Evolutionary conservation across 2,113 vertebrate species (phyloP).

Genomic region (Clinocottus analis): DNA sequence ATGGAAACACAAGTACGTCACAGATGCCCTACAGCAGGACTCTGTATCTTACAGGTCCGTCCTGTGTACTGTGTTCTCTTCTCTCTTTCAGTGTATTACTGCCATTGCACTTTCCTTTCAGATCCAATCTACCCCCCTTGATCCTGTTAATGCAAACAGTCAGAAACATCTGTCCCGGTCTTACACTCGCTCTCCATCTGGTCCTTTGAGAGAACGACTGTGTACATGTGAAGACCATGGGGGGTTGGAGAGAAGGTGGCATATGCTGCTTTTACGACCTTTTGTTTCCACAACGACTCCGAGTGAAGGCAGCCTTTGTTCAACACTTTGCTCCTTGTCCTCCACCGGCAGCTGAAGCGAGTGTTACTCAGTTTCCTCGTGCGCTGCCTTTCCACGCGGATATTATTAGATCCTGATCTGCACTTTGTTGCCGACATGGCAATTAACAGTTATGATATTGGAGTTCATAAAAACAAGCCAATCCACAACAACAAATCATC

Average conservation of each 20-base stretch:
- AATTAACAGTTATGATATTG: constrained; percentile 10
- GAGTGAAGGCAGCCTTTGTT: constrained; percentile 15
- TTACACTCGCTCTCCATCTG: constrained; percentile 59
- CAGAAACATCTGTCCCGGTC: constrained; percentile 63
- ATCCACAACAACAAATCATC: not conserved
- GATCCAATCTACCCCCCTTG: constrained; percentile 4
- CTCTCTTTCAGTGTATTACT: constrained; percentile 15
- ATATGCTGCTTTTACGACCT: constrained; percentile 48
- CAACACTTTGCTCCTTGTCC: not conserved
- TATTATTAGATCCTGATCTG: constrained; percentile 1
- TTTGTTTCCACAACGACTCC: constrained; percentile 22
- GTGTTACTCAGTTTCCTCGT: not conserved
- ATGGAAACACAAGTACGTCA: not conserved
- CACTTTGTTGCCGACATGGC: not conserved
- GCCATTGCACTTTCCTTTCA: constrained; percentile 1
- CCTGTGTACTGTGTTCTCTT: not conserved
- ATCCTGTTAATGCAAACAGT: constrained; percentile 24
- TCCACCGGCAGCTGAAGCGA: not conserved
- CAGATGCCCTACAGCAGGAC: not conserved
- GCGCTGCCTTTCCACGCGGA: not conserved
- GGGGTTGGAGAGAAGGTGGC: constrained; percentile 9
- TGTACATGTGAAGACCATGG: not conserved
- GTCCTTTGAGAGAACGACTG: constrained; percentile 46
- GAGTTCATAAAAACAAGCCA: constrained; percentile 18
- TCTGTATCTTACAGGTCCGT: not conserved